Evolutionary conservation across 2,113 vertebrate genomes (phyloP).

Genomic region (Chlamydotis undulata): DNA sequence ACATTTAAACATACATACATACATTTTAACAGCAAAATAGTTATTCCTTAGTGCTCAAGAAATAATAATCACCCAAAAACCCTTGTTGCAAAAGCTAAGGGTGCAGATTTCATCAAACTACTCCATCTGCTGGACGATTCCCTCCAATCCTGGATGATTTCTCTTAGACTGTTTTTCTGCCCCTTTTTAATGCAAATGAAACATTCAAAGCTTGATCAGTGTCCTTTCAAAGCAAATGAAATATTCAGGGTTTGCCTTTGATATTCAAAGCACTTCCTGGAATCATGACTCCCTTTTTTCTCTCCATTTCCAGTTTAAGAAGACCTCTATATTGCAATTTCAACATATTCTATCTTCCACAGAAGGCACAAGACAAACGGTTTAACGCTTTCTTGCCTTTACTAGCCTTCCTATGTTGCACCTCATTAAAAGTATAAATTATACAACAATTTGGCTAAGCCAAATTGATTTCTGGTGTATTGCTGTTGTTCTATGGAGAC

Average conservation of each 20-base stretch:
- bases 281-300: constrained; percentile 38
- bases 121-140: constrained; percentile 58
- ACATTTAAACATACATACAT: not conserved
- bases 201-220: constrained; percentile 60
- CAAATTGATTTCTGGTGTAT: not conserved
- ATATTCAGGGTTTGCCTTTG: constrained; percentile 63
- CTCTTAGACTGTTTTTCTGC: constrained; percentile 28
- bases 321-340: constrained; percentile 39
- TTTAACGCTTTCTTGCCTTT: constrained; percentile 50
- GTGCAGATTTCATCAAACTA: not conserved
- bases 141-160: constrained; percentile 50
- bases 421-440: not conserved
- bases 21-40: not conserved
- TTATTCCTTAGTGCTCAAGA: not conserved
- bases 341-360: constrained; percentile 19
- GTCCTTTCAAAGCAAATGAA: constrained; percentile 66
- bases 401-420: not conserved
- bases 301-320: constrained; percentile 36
- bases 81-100: not conserved
- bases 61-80: not conserved
- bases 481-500: not conserved
- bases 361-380: not conserved
- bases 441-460: not conserved
- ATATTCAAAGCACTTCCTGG: constrained; percentile 64
- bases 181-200: constrained; percentile 66